Evolutionary conservation across 2,888 invertebrate genomes (phyloP).

Genomic region (Cordilura impudica): DNA sequence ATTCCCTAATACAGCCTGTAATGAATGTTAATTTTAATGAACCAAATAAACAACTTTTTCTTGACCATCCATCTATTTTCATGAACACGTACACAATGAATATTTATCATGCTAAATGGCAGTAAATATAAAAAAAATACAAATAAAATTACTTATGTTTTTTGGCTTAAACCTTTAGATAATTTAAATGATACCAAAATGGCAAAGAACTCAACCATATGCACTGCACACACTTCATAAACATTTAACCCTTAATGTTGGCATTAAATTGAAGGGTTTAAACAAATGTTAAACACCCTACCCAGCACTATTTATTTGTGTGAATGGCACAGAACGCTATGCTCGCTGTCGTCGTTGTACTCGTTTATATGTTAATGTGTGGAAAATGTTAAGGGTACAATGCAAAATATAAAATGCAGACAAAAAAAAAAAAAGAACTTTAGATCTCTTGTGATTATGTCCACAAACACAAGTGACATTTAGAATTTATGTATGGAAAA

Average conservation of each 20-base stretch:
- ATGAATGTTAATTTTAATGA: slow-evolving; percentile 26
- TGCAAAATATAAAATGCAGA: slow-evolving; percentile 1
- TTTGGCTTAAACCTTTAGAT: slow-evolving; percentile 31
- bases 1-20: not conserved
- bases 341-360: slow-evolving; percentile 6
- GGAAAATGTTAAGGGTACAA: not conserved
- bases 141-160: not conserved
- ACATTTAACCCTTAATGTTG: slow-evolving; percentile 57
- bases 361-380: slow-evolving; percentile 10
- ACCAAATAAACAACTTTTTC: slow-evolving; percentile 9
- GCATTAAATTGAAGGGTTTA: slow-evolving; percentile 11
- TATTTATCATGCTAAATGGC: slow-evolving; percentile 43
- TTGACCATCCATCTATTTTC: slow-evolving; percentile 29
- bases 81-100: slow-evolving; percentile 27
- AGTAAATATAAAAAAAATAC: slow-evolving; percentile 26
- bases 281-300: slow-evolving; percentile 35
- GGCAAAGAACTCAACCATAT: not conserved
- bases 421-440: slow-evolving; percentile 6
- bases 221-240: not conserved
- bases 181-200: slow-evolving; percentile 49
- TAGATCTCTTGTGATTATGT: slow-evolving; percentile 51
- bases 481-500: slow-evolving; percentile 43
- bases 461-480: slow-evolving; percentile 43
- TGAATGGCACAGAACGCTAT: not conserved
- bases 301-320: slow-evolving; percentile 2